Evolutionary conservation across 2,113 vertebrate species (phyloP).

Genomic region (Datnioides undecimradiatus): DNA sequence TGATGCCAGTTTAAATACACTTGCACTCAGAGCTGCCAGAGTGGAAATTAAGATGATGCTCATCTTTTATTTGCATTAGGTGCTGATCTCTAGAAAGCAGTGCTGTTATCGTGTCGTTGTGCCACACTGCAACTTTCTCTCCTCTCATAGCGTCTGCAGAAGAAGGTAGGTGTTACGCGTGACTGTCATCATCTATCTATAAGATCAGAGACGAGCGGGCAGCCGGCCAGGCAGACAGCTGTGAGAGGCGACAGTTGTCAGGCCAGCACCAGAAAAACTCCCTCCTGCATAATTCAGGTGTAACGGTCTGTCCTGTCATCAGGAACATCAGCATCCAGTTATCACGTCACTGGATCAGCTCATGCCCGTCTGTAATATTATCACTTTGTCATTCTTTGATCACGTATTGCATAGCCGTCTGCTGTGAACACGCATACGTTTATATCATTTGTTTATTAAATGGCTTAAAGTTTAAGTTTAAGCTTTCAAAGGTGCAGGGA

Average conservation of each 20-base stretch:
- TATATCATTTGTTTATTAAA: neutral
- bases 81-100: neutral
- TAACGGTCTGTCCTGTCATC: slow-evolving; percentile 40
- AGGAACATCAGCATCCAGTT: slow-evolving; percentile 33
- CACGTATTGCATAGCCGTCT: slow-evolving; percentile 20
- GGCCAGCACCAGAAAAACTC: slow-evolving; percentile 47
- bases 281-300: slow-evolving; percentile 73
- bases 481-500: neutral
- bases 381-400: slow-evolving; percentile 18
- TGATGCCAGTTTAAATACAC: no score
- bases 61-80: no score
- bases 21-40: neutral
- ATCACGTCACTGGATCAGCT: slow-evolving; percentile 17
- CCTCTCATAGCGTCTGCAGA: neutral
- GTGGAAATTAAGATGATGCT: neutral
- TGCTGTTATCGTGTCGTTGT: neutral
- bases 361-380: slow-evolving; percentile 41
- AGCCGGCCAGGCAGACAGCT: slow-evolving; percentile 47
- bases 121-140: neutral
- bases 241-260: slow-evolving; percentile 69
- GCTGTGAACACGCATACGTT: slow-evolving; percentile 26
- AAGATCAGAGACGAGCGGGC: slow-evolving; percentile 9
- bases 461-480: neutral
- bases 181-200: slow-evolving; percentile 11
- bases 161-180: neutral